phyloP scores from a whole-genome alignment of 2,113 vertebrate species.

The Corythornis cristatus region DNA sequence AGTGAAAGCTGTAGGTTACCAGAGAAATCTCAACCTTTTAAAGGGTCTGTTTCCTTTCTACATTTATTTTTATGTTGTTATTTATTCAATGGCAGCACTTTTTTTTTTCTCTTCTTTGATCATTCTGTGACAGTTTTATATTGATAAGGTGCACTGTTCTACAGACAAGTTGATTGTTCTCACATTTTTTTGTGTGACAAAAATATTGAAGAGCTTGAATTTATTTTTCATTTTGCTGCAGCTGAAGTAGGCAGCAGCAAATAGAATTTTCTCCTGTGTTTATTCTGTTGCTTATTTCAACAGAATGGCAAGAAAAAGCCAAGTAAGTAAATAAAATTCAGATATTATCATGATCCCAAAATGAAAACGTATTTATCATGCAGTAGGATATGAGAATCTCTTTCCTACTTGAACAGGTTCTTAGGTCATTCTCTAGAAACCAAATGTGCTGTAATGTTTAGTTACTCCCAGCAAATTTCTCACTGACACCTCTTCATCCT shows the following conservation, averaged over 20 bases:
- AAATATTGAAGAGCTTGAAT: not conserved
- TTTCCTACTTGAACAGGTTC: not conserved
- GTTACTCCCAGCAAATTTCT: not conserved
- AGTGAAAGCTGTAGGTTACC: not conserved
- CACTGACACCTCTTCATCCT: not conserved
- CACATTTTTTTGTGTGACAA: not conserved
- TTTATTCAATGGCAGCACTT: not conserved
- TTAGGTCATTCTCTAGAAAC: not conserved
- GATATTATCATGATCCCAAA: not conserved
- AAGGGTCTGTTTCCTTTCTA: not conserved
- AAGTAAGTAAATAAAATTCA: not conserved
- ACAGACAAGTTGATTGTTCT: not conserved
- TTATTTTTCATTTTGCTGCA: not conserved
- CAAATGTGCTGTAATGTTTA: not conserved
- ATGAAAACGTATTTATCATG: not conserved
- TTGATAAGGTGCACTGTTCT: not conserved
- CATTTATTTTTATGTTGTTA: constrained; percentile 1
- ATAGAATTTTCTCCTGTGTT: not conserved
- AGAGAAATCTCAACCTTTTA: not conserved
- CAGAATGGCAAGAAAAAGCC: not conserved
- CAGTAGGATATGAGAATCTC: not conserved
- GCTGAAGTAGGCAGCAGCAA: not conserved
- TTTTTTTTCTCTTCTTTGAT: not conserved
- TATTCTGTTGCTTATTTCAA: not conserved
- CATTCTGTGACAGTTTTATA: not conserved